Conservation (phyloP, 2,113 vertebrate genomes). For the Plestiodon gilberti region DNA sequence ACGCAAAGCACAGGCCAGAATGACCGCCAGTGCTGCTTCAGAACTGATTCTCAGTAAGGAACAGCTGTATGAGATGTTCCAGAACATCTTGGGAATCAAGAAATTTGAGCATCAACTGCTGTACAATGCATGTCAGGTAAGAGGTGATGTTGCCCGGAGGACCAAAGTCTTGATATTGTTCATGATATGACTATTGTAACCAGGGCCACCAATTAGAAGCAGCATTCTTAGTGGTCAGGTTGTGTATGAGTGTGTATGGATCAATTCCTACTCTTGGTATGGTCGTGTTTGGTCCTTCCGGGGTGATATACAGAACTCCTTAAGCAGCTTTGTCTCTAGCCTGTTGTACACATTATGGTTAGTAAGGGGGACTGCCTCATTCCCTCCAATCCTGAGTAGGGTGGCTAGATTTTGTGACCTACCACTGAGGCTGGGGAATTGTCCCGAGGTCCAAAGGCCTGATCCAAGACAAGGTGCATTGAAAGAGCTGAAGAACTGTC, state of each 20-base stretch:
- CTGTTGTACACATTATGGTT: too few relatives aligned
- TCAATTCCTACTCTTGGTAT: background rate
- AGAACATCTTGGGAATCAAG: constrained; percentile 97
- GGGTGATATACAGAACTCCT: background rate
- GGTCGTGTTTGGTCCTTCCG: background rate
- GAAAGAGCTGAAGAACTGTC: too few relatives aligned
- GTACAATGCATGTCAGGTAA: constrained; percentile 98
- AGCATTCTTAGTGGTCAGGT: background rate
- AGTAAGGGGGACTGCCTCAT: too few relatives aligned
- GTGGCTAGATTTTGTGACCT: too few relatives aligned
- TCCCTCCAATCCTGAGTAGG: too few relatives aligned
- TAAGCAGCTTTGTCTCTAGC: too few relatives aligned
- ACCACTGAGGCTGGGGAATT: too few relatives aligned
- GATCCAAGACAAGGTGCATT: too few relatives aligned
- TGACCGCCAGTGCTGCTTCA: constrained; percentile 94
- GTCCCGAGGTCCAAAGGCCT: too few relatives aligned
- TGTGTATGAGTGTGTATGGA: background rate
- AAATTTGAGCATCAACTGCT: constrained; percentile 98
- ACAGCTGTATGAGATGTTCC: constrained; percentile 99
- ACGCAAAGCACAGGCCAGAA: constrained; percentile 93
- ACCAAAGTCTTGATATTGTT: background rate
- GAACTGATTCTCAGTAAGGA: constrained; percentile 99
- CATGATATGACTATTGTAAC: background rate
- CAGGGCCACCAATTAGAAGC: background rate
- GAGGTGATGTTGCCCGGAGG: background rate